phyloP scores from a whole-genome alignment of 2,797 vertebrate genomes.

The Mastacembelus armatus region DNA sequence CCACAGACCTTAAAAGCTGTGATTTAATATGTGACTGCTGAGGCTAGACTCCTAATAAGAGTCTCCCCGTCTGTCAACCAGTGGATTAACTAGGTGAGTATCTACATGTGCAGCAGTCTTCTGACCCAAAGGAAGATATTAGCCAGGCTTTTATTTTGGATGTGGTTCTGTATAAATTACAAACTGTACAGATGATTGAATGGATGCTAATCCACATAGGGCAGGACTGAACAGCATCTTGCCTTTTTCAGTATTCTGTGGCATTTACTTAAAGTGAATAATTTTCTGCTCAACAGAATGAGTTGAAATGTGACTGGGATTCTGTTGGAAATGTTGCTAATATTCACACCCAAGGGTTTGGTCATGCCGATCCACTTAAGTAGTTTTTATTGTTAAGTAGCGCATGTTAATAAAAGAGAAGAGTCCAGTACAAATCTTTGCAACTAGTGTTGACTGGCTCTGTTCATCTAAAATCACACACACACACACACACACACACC shows the following conservation, averaged over 20 bases:
- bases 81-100: not conserved
- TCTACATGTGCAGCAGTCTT: not conserved
- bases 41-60: not conserved
- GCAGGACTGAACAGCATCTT: not conserved
- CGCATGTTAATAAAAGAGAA: no score
- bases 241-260: not conserved
- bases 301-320: no score
- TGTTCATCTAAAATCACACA: no score
- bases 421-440: no score
- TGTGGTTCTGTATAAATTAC: slow-evolving; percentile 1
- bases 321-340: no score
- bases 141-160: slow-evolving; percentile 10
- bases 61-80: not conserved
- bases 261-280: not conserved
- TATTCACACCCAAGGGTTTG: no score
- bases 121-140: slow-evolving; percentile 4
- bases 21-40: not conserved
- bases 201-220: not conserved
- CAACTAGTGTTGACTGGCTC: no score
- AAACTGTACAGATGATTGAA: not conserved
- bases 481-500: no score
- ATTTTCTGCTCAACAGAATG: no score
- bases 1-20: not conserved
- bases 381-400: no score
- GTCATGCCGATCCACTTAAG: no score